Conservation (phyloP, 2,888 invertebrate genomes). For the Limnephilus auricula region DNA sequence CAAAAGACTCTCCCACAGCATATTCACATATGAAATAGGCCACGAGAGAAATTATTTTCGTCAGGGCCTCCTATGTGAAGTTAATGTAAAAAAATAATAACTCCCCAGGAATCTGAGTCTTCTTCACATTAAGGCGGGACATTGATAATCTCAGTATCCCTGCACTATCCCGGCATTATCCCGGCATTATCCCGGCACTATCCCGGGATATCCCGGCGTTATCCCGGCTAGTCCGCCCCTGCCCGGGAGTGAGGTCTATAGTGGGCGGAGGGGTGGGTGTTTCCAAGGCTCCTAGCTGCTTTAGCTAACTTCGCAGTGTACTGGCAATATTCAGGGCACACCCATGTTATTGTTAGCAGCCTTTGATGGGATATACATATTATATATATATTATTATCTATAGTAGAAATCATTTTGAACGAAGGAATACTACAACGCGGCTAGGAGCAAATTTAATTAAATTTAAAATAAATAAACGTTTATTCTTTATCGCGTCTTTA, state of each 20-base stretch:
- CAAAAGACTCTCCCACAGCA: too few species aligned
- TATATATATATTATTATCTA: too few species aligned
- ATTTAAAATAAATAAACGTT: neutral
- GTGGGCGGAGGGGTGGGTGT: neutral
- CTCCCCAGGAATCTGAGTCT: too few species aligned
- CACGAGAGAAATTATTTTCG: too few species aligned
- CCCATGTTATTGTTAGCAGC: neutral
- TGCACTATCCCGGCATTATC: neutral
- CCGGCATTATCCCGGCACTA: neutral
- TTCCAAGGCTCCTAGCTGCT: neutral
- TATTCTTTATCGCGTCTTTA: too few species aligned
- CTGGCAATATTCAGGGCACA: neutral
- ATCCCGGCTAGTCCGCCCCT: neutral
- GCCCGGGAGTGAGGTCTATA: neutral
- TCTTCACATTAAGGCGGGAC: too few species aligned
- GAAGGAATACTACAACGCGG: neutral
- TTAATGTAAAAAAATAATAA: too few species aligned
- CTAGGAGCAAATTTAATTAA: neutral
- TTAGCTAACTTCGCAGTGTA: neutral
- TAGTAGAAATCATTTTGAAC: neutral
- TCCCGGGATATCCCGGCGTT: neutral
- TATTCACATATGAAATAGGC: too few species aligned
- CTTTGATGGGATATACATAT: neutral
- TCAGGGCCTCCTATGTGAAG: too few species aligned
- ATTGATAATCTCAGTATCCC: too few species aligned